Evolutionary conservation across 2,888 invertebrate genomes (phyloP).

Genomic region (Spisula solida): DNA sequence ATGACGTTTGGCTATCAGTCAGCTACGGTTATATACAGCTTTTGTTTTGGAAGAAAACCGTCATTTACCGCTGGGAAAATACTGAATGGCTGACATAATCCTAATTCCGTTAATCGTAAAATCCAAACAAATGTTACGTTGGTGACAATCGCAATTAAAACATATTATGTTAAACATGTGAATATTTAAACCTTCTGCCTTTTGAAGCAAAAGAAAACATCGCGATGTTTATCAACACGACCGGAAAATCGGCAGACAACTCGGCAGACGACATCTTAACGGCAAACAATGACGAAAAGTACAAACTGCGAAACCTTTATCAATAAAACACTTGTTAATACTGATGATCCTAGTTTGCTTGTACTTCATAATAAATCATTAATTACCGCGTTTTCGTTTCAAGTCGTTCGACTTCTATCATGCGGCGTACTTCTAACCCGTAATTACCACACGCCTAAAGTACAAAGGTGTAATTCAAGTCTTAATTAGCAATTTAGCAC

Average conservation of each 20-base stretch:
- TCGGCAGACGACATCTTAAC: conserved; percentile 10
- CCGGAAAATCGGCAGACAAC: conserved; percentile 3
- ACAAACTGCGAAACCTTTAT: not conserved
- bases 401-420: not conserved
- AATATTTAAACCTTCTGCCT: not conserved
- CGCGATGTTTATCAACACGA: not conserved
- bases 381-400: not conserved
- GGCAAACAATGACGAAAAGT: not conserved
- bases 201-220: conserved; percentile 9
- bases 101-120: not conserved
- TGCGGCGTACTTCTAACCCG: not conserved
- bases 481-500: not conserved
- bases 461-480: not conserved
- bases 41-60: not conserved
- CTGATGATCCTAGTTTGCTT: not conserved
- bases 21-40: no score
- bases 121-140: not conserved
- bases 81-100: not conserved
- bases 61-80: not conserved
- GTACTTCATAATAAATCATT: not conserved
- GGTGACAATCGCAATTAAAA: not conserved
- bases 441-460: not conserved
- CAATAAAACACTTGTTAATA: not conserved
- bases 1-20: no score
- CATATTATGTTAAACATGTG: not conserved